Conservation (phyloP, 2,888 invertebrate genomes). For the Watsonalla cultraria region DNA sequence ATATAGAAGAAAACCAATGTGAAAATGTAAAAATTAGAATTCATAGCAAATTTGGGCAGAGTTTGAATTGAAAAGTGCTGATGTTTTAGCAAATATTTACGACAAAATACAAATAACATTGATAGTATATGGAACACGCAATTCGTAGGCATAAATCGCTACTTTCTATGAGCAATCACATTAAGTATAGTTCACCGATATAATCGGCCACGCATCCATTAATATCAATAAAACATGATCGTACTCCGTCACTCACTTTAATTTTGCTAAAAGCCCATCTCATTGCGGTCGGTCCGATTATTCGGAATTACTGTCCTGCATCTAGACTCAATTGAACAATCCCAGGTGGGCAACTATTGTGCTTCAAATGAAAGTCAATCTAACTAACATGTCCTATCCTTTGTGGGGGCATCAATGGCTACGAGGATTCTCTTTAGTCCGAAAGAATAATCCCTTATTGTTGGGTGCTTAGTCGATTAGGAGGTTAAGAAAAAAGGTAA, state of each 20-base stretch:
- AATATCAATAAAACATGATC: constrained; percentile 61
- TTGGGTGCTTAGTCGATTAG: no score
- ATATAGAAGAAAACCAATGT: no score
- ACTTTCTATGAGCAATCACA: neutral
- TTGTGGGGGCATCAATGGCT: constrained; percentile 5
- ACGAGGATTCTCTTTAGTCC: no score
- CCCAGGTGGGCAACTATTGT: constrained; percentile 46
- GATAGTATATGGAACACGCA: no score
- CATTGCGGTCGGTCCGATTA: constrained; percentile 61
- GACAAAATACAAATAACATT: no score
- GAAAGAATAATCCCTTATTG: no score
- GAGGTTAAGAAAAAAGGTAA: no score
- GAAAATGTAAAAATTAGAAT: no score
- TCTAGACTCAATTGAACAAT: constrained; percentile 12
- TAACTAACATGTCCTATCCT: constrained; percentile 3
- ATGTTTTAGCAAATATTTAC: no score
- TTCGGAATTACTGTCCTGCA: constrained; percentile 43
- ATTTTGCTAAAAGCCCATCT: constrained; percentile 72
- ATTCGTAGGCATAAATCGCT: no score
- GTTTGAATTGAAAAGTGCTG: no score
- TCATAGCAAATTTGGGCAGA: no score
- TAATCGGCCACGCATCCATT: constrained; percentile 26
- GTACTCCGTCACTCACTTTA: constrained; percentile 50
- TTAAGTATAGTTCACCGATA: constrained; percentile 17
- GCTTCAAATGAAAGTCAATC: constrained; percentile 37